Evolutionary conservation across 2,888 invertebrate genomes (phyloP).

Genomic region (Hirtodrosophila confusa): DNA sequence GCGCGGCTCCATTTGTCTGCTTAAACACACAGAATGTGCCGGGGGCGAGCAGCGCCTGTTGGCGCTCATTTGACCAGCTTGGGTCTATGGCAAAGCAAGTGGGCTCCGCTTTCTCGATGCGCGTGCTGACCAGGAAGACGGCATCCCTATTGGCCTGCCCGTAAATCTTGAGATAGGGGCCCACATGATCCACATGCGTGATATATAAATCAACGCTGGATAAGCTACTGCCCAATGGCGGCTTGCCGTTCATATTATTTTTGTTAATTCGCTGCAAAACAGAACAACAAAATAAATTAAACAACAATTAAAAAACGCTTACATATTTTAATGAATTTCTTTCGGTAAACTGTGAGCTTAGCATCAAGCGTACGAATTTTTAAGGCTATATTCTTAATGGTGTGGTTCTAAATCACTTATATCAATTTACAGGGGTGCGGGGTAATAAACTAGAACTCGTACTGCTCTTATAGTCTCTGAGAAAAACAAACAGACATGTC

Average conservation of each 20-base stretch:
- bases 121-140: conserved; percentile 74
- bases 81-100: conserved; percentile 78
- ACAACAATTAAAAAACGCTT: neutral
- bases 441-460: no score
- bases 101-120: conserved; percentile 76
- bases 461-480: no score
- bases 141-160: conserved; percentile 86
- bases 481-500: no score
- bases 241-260: conserved; percentile 59
- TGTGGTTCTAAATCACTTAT: no score
- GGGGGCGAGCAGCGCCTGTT: conserved; percentile 70
- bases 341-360: no score
- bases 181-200: conserved; percentile 87
- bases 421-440: no score
- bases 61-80: conserved; percentile 71
- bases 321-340: neutral
- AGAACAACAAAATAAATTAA: neutral
- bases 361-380: no score
- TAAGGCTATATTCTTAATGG: no score
- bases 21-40: conserved; percentile 81
- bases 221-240: conserved; percentile 30
- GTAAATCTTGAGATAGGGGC: conserved; percentile 89
- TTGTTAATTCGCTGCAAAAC: conserved; percentile 53
- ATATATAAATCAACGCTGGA: conserved; percentile 57
- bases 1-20: conserved; percentile 83